Evolutionary conservation across 2,797 vertebrate genomes (phyloP).

Genomic region (Urosaurus nigricauda): DNA sequence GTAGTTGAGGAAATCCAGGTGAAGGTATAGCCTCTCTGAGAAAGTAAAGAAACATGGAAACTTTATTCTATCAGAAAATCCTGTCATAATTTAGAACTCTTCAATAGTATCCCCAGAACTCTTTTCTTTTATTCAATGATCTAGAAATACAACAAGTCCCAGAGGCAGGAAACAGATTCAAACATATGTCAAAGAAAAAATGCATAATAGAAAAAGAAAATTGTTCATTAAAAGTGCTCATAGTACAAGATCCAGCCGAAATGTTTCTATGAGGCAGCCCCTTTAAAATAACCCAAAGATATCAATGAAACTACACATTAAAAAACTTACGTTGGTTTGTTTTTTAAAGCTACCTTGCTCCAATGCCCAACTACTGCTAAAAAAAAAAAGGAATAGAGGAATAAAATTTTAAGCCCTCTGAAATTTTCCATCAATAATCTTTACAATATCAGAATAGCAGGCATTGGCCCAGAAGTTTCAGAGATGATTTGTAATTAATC

Average conservation of each 20-base stretch:
- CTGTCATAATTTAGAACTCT: slow-evolving; percentile 35
- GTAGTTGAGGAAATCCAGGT: slow-evolving; percentile 65
- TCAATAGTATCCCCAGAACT: slow-evolving; percentile 32
- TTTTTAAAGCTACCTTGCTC: slow-evolving; percentile 56
- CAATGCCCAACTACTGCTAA: slow-evolving; percentile 38
- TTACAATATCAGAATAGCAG: slow-evolving; percentile 33
- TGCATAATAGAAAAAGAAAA: slow-evolving; percentile 1
- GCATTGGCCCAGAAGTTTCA: slow-evolving; percentile 40
- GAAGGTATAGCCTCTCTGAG: slow-evolving; percentile 39
- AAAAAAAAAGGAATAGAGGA: slow-evolving; percentile 52
- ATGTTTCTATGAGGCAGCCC: slow-evolving; percentile 22
- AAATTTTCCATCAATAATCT: slow-evolving; percentile 7
- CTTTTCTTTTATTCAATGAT: slow-evolving; percentile 3
- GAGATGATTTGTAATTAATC: slow-evolving; percentile 6
- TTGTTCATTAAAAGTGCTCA: too few species aligned
- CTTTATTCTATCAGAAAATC: background rate
- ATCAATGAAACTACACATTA: slow-evolving; percentile 33
- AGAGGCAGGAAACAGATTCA: slow-evolving; percentile 12
- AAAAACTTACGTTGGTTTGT: slow-evolving; percentile 2
- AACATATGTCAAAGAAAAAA: slow-evolving; percentile 29
- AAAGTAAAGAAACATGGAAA: slow-evolving; percentile 45
- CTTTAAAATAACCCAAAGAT: slow-evolving; percentile 12
- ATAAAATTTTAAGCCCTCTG: slow-evolving; percentile 20
- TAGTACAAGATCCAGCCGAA: slow-evolving; percentile 1
- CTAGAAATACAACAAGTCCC: slow-evolving; percentile 20